phyloP scores from a whole-genome alignment of 2,797 vertebrate species.

The Oophaga sylvatica region DNA sequence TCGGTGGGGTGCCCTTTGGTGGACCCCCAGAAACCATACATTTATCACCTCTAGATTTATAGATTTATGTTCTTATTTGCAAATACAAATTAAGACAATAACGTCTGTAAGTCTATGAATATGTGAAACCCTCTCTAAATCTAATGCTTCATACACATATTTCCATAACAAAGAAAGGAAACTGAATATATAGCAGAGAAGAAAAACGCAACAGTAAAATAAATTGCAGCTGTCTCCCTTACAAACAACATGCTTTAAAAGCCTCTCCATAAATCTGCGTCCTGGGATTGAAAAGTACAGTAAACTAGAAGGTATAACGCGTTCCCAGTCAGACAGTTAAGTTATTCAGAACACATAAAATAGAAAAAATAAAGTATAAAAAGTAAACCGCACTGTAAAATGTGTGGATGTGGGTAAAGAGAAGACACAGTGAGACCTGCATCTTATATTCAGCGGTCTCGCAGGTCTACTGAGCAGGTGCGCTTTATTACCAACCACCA shows the following conservation, averaged over 20 bases:
- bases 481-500: background rate
- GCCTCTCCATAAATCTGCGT: background rate
- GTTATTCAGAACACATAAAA: background rate
- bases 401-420: background rate
- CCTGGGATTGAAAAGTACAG: slow-evolving; percentile 2
- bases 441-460: background rate
- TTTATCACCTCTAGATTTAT: too few species aligned
- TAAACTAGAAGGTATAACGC: background rate
- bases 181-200: background rate
- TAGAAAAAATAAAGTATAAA: slow-evolving; percentile 1
- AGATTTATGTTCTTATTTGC: too few species aligned
- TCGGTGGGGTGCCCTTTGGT: too few species aligned
- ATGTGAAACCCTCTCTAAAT: background rate
- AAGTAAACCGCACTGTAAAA: background rate
- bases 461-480: background rate
- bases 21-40: too few species aligned
- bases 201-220: background rate
- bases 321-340: background rate
- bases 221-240: background rate
- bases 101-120: background rate
- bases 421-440: background rate
- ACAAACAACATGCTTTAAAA: background rate
- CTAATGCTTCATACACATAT: background rate
- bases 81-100: background rate
- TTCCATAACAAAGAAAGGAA: background rate